Percentiles rank a stretch among this genome's conserved stretches.
Conservation (phyloP, 2,797 vertebrate genomes). For the Lindbergichthys nudifrons region DNA sequence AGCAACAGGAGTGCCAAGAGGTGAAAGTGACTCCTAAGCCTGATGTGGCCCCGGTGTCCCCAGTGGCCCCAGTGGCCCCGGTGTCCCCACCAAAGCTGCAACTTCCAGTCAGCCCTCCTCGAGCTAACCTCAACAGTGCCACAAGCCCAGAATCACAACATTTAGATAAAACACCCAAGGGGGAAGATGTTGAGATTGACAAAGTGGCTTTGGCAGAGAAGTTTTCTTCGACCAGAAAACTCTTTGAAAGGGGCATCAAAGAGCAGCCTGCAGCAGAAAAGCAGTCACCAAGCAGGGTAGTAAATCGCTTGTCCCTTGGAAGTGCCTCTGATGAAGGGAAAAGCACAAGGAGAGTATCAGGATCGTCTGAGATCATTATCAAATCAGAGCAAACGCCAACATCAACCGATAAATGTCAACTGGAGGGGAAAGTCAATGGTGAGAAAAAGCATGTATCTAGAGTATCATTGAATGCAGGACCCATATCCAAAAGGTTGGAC, state of each 20-base stretch:
- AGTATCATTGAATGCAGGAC: constrained; percentile 88
- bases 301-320: constrained; percentile 78
- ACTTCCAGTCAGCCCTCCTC: constrained; percentile 81
- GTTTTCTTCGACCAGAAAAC: constrained; percentile 93
- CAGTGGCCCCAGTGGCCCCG: constrained; percentile 50
- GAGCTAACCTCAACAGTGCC: constrained; percentile 78
- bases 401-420: constrained; percentile 56
- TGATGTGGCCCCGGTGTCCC: constrained; percentile 78
- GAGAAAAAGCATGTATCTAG: constrained; percentile 71
- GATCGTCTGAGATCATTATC: constrained; percentile 78
- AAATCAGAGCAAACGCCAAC: constrained; percentile 78
- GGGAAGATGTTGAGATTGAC: constrained; percentile 90
- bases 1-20: constrained; percentile 83
- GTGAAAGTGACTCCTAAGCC: constrained; percentile 75
- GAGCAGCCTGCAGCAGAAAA: constrained; percentile 85
- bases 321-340: constrained; percentile 85
- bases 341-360: constrained; percentile 76
- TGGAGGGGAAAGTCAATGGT: constrained; percentile 72
- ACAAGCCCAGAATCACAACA: constrained; percentile 75
- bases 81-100: constrained; percentile 81
- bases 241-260: constrained; percentile 92
- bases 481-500: constrained; percentile 91
- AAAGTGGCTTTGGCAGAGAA: constrained; percentile 93
- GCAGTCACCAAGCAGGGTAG: constrained; percentile 77
- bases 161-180: constrained; percentile 86